Base-by-base conservation (phyloP, 2,888 invertebrate species). In the Catocala nupta region DNA sequence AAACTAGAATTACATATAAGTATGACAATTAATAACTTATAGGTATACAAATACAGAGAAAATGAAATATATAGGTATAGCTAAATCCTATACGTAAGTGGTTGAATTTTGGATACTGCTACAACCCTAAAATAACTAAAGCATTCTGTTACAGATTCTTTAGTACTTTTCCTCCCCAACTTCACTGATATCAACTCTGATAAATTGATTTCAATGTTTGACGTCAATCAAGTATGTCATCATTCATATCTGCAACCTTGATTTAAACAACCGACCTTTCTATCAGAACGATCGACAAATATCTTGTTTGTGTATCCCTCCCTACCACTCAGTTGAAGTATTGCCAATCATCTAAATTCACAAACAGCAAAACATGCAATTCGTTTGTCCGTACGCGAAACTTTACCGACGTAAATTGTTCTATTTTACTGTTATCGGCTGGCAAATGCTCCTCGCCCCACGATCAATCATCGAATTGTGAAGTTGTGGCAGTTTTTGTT, bases 371-470 rank as follows among this genome's bases (percentile, higher is more conserved):
- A 81, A 81, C 75, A 76, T 69, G 72, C 74, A 75, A 77, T 81
- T 79, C 67, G 65, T 77, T 58, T 63, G 59, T 57, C 68, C 59
- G 62, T 65, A 71, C 60, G 58, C 34, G 25, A 43, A 73, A 81
- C 64, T 77, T 78, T 73, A 63, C 56, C 73, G 60, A 70, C 77
- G 65, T 83, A 83, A 82, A 84, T 83, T 79, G 73, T 70, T 68
- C 59, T 79, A 75, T 80, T 84, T 82, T 82, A 81, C 67, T 81
- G 81, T 73, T 84, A 84, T 83, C 75, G 74, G 63, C 58, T 67
- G 59, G 63, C 58, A 62, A 83, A 77, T 66, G 71, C 73, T 74
- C 66, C 54, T 64, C 49, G 55, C 54, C 45, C 55, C 44, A 53
- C 63, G 66, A 80, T 81, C 70, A 70, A 82, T 85, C 82, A 81